Base-by-base conservation (phyloP, 2,888 invertebrate genomes). In the Tetramorium bicarinatum region DNA sequence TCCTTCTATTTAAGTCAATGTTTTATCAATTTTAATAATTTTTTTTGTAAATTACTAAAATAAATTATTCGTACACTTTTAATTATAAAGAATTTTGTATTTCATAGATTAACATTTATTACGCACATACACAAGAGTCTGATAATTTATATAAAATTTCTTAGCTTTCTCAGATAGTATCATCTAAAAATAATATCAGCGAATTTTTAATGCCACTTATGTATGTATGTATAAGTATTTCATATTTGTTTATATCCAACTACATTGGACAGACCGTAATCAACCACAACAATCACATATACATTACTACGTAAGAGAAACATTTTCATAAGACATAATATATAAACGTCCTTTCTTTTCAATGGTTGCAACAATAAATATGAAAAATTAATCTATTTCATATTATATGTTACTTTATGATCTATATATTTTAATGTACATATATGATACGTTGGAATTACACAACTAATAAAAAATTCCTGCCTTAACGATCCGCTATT, bases 141-240 rank as follows among this genome's bases (percentile, higher is more conserved):
- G 2, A 15, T 47, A 25, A 49, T 18, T 25, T 3, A 7, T 3
- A 47, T 25, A 25, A 18, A 29, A 25, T 34, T 18, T 52, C 2
- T 69, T 49, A 44, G 25, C 38, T 72, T 44, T 59, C 8, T 0
- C 25, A 44, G 11, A 25, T 49, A 6, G 18, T 7, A 29, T 59
- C 59, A 11, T 72, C 18, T 38, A 3, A 25, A 44, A 44, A 7
- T 3, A 41, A 41, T n/a, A 9, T 72, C 25, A 25, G 2, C 0
- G 44, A 72, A 15, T 0, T 72, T 0, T 2, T 49, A 6, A 0
- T 41, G 0, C 29, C 41, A 25, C 59, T 18, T 7, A 15, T 0
- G 0, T n/a, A 11, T 25, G 1, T 2, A 0, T 3, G 1, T n/a
- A 4, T 7, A 11, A 18, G 18, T 1, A 0, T 72, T 0, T 0